These are phyloP conservation scores for Gymnopithys bicolor DNA, from an alignment of 2,797 vertebrate genomes.

Conservation along the genomic window DNA sequence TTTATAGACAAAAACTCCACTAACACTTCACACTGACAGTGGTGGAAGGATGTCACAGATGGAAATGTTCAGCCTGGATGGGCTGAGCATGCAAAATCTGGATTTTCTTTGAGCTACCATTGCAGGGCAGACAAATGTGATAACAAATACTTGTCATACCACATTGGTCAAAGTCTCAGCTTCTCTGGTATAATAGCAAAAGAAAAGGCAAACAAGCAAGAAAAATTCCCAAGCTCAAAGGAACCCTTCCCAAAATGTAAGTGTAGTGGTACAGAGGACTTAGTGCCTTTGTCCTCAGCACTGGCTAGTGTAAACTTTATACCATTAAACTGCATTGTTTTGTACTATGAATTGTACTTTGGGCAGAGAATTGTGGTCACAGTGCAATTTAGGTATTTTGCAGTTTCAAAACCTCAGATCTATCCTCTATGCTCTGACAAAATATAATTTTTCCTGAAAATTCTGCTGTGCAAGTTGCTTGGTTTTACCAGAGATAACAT, in stretches of 20 bases:
- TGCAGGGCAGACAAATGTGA: background rate
- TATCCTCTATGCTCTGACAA: background rate
- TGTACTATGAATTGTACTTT: background rate
- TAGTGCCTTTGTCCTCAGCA: background rate
- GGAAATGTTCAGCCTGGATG: background rate
- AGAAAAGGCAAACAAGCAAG: background rate
- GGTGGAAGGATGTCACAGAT: background rate
- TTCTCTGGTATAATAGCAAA: background rate
- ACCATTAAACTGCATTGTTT: background rate
- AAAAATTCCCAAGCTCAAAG: background rate
- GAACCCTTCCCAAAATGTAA: background rate
- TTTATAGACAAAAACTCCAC: background rate
- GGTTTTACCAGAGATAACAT: background rate
- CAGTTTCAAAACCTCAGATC: background rate
- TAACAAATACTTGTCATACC: slow-evolving; percentile 28
- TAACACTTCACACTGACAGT: background rate
- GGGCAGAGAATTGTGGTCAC: background rate
- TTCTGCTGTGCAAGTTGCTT: background rate
- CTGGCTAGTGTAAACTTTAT: background rate
- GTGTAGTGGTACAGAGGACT: background rate
- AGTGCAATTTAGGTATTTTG: background rate
- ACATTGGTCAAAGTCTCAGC: background rate
- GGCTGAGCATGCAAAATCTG: background rate
- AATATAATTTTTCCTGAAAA: background rate
- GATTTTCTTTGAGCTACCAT: slow-evolving; percentile 22